These are phyloP conservation scores for Poecilia picta DNA, from an alignment of 2,797 vertebrate species.

Conservation along the genomic window DNA sequence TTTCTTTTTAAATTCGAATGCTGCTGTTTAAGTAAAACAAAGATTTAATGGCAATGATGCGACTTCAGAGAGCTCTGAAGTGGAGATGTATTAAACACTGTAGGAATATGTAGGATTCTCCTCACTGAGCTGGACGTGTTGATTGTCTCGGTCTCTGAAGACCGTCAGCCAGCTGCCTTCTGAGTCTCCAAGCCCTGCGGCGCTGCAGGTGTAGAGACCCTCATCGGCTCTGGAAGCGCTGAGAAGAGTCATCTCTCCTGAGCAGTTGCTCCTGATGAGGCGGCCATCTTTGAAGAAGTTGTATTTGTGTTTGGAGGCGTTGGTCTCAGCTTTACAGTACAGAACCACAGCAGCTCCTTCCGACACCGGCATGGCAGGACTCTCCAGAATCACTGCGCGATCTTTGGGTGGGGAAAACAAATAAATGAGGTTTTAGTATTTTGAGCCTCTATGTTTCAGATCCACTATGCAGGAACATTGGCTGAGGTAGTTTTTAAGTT, in stretches of 20 bases:
- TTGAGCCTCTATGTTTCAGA: background rate
- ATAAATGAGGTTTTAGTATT: background rate
- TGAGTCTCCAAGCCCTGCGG: slow-evolving; percentile 26
- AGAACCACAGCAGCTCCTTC: slow-evolving; percentile 38
- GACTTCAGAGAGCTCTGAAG: background rate
- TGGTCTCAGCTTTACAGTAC: slow-evolving; percentile 16
- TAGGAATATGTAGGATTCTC: background rate
- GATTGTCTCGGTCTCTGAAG: slow-evolving; percentile 19
- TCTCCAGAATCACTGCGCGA: slow-evolving; percentile 43
- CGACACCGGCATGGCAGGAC: slow-evolving; percentile 40
- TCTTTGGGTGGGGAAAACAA: slow-evolving; percentile 14
- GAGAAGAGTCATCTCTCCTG: slow-evolving; percentile 30
- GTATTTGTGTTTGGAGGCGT: background rate
- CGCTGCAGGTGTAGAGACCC: slow-evolving; percentile 58
- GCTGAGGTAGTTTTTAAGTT: background rate
- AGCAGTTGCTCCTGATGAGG: slow-evolving; percentile 19
- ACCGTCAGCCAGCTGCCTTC: slow-evolving; percentile 49
- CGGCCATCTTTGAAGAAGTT: slow-evolving; percentile 53
- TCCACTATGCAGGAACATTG: background rate
- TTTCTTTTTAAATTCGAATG: background rate
- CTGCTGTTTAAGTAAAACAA: background rate
- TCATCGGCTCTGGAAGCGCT: slow-evolving; percentile 21
- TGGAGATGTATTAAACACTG: background rate
- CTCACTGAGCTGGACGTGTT: background rate
- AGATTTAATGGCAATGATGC: background rate